Percentiles rank a stretch among this genome's conserved stretches.
These are phyloP conservation scores for Latrodectus geometricus DNA, from an alignment of 1,140 invertebrate genomes.

Conservation along the genomic window DNA sequence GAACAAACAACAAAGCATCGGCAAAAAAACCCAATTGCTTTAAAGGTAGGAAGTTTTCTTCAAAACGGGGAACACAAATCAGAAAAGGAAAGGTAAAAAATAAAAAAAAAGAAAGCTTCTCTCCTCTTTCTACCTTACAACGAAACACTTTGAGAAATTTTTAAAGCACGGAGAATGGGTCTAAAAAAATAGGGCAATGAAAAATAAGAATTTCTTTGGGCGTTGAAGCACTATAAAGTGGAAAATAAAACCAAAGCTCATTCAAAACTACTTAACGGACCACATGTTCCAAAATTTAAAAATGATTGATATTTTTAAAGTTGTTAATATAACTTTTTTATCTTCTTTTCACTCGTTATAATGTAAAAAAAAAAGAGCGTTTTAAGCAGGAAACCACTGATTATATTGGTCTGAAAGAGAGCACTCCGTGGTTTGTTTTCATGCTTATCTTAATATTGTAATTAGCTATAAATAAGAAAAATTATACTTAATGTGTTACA, in stretches of 20 bases:
- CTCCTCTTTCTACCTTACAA: background rate
- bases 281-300: conserved; percentile 39
- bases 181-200: too few relatives aligned
- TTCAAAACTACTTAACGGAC: conserved; percentile 51
- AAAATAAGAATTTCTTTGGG: background rate
- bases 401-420: too few relatives aligned
- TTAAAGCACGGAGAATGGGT: background rate
- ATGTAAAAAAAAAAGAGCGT: too few relatives aligned
- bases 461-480: too few relatives aligned
- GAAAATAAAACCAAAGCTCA: conserved; percentile 43
- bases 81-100: background rate
- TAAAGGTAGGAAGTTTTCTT: too few relatives aligned
- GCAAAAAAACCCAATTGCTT: too few relatives aligned
- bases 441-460: too few relatives aligned
- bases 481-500: too few relatives aligned
- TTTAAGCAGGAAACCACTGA: too few relatives aligned
- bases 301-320: conserved; percentile 32
- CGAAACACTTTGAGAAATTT: background rate
- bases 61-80: background rate
- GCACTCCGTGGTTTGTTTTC: too few relatives aligned
- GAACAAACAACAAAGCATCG: background rate
- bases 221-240: conserved; percentile 36
- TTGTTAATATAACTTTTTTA: background rate
- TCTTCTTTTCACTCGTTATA: too few relatives aligned
- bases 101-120: background rate